Evolutionary conservation across 2,888 invertebrate species (phyloP), one percentile per base, ranked within the genome.

Genomic region (Phania funesta): DNA sequence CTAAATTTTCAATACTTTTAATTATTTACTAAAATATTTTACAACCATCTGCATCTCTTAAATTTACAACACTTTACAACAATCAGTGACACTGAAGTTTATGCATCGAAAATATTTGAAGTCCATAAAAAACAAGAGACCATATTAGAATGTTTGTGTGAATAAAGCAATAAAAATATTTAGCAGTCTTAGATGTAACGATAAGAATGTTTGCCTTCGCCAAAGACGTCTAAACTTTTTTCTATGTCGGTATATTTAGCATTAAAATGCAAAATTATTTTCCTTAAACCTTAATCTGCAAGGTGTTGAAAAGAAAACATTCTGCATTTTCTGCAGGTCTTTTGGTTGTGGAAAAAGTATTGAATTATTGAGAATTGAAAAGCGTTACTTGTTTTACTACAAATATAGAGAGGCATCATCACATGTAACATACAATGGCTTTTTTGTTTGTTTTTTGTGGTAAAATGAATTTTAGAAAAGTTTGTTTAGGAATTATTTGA

Each of bases 281-380:
- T 32, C 64, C 16, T 32, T 41, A 18, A 48, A 77, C 67, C 16
- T n/a, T 16, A 41, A 71, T 78, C 58, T 71, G 71, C 62, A 71
- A 78, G 78, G 78, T 78, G 78, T 71, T 78, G 52, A 71, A 64
- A 64, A 54, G 52, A 44, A 64, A 29, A 46, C 54, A 44, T 35
- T 38, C 35, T 54, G 38, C 16, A 20, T 26, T 6, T 22, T 16
- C 35, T 41, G 38, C 13, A 38, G 11, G 4, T 13, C 52, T 38
- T 35, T 35, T 24, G n/a, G n/a, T 24, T 38, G n/a, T 20, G 5
- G 26, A 38, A 38, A 38, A 38, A 38, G 7, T 50, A 64, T 70
- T 71, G 65, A 65, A 58, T 65, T 78, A 65, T 78, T 56, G 64
- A 71, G 71, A 68, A 76, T 76, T 67, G 50, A 76, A 76, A 76